A percentile compares a stretch with the other conserved stretches of the same genome.
phyloP scores from a whole-genome alignment of 37 sponge, comb jelly and placozoan species.

The Diacarnus erythraeanus region DNA sequence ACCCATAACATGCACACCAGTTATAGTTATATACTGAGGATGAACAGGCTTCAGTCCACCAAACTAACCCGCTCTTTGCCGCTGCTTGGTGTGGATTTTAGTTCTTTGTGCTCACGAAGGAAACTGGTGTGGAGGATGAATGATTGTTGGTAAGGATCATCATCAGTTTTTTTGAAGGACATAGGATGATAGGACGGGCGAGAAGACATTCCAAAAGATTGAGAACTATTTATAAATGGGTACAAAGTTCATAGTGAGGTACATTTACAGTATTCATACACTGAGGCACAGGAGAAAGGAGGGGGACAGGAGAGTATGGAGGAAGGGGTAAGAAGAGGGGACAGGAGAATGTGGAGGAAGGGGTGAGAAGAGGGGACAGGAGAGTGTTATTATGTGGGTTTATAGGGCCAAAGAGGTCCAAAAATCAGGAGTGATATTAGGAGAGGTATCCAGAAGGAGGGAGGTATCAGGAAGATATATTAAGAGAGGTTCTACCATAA shows the following conservation, averaged over 20 bases:
- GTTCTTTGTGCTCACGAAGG: slow-evolving; percentile 42
- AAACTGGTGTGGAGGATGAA: slow-evolving; percentile 49
- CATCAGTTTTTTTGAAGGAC: slow-evolving; percentile 36
- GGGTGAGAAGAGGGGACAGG: neutral
- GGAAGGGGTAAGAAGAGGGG: neutral
- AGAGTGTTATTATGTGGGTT: neutral
- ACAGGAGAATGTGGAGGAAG: neutral
- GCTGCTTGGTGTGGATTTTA: too few relatives aligned
- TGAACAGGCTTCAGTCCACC: too few relatives aligned
- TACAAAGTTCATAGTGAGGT: neutral
- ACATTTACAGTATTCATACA: neutral
- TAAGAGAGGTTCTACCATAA: too few relatives aligned
- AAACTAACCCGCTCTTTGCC: neutral
- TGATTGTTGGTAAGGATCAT: slow-evolving; percentile 47
- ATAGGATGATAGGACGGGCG: slow-evolving; percentile 39
- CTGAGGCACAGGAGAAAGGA: neutral
- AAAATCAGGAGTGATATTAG: neutral
- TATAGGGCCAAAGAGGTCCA: neutral
- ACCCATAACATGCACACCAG: too few relatives aligned
- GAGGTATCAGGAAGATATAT: too few relatives aligned
- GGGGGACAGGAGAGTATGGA: neutral
- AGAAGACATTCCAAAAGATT: slow-evolving; percentile 1
- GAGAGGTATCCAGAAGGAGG: too few relatives aligned
- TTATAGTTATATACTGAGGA: too few relatives aligned
- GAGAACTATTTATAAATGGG: neutral